phyloP scores from a whole-genome alignment of 2,797 vertebrate genomes.

The Paramormyrops hopkinsi region DNA sequence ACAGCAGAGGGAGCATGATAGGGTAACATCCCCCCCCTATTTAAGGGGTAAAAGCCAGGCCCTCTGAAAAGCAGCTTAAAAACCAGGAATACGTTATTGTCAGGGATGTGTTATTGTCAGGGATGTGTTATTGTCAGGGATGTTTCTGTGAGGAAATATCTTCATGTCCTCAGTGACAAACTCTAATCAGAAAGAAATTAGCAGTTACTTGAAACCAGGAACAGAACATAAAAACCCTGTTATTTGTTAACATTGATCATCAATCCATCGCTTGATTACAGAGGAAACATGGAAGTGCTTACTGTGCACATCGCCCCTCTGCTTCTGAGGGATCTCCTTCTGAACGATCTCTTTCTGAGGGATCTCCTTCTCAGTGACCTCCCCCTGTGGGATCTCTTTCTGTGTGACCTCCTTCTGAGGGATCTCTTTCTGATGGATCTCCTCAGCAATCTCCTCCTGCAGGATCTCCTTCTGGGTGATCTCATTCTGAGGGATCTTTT shows the following conservation, averaged over 20 bases:
- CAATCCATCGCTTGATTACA: background rate
- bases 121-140: background rate
- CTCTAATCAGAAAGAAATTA: background rate
- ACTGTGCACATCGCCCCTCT: conserved; percentile 90
- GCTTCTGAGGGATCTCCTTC: conserved; percentile 51
- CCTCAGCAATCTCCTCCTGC: background rate
- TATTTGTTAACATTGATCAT: background rate
- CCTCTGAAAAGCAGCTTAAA: background rate
- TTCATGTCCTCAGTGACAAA: background rate
- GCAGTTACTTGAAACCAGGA: background rate
- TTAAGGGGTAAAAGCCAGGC: background rate
- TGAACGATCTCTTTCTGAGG: conserved; percentile 38
- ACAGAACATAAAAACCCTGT: background rate
- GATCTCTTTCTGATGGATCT: background rate
- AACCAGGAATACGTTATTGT: too few relatives aligned
- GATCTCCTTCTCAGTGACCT: conserved; percentile 47
- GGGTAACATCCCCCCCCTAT: background rate
- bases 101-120: too few relatives aligned
- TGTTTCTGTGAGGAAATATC: background rate
- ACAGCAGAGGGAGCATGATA: background rate
- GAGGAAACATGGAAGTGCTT: conserved; percentile 40
- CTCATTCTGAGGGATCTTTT: conserved; percentile 46
- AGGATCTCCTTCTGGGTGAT: conserved; percentile 40
- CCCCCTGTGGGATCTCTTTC: conserved; percentile 60
- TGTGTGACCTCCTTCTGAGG: conserved; percentile 48